phyloP scores from a whole-genome alignment of 2,797 vertebrate genomes.

The Spinus olivaceus region DNA sequence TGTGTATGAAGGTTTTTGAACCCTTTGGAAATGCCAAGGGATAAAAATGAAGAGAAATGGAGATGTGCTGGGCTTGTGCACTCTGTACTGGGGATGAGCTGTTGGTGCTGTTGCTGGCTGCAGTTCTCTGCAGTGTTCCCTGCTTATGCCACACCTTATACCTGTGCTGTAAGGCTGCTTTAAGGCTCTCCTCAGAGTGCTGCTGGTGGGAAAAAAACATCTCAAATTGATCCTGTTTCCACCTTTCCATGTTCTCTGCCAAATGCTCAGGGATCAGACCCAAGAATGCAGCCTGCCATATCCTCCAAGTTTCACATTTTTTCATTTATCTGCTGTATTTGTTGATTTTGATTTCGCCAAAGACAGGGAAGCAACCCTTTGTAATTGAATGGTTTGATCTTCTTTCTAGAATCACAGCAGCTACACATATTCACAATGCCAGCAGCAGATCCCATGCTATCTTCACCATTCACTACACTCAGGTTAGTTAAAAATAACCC shows the following conservation, averaged over 20 bases:
- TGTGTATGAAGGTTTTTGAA: neutral
- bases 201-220: neutral
- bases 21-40: neutral
- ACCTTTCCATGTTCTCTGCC: neutral
- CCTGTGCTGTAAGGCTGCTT: neutral
- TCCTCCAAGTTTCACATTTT: neutral
- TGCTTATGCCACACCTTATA: neutral
- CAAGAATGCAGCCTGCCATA: neutral
- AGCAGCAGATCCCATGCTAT: conserved; percentile 98
- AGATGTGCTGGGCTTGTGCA: neutral
- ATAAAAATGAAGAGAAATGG: neutral
- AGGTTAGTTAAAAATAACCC: conserved; percentile 78
- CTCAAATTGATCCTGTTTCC: neutral
- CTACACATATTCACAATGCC: conserved; percentile 94
- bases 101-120: neutral
- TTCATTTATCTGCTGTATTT: neutral
- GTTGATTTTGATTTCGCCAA: neutral
- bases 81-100: neutral
- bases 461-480: conserved; percentile 95
- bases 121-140: neutral
- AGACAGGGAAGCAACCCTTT: neutral
- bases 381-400: neutral
- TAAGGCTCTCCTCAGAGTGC: neutral
- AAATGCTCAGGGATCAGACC: neutral
- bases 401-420: conserved; percentile 87